Evolutionary conservation across 2,113 vertebrate species (phyloP).

Genomic region (Meriones unguiculatus): DNA sequence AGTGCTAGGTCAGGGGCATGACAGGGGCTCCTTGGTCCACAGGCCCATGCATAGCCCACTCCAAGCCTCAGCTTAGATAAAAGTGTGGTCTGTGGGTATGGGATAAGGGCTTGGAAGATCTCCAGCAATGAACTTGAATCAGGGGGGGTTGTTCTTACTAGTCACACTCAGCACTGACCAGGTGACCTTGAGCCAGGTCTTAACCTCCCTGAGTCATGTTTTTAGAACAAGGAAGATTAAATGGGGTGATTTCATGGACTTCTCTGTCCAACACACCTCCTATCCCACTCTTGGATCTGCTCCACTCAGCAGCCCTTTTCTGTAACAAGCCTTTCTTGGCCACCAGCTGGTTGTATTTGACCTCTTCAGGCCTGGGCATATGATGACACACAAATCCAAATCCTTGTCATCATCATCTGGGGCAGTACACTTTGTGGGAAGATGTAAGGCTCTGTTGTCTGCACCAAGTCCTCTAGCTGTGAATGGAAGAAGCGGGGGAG

Average conservation of each 20-base stretch:
- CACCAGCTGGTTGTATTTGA: background rate
- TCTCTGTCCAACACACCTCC: rapidly evolving
- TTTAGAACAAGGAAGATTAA: background rate
- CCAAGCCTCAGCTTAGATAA: background rate
- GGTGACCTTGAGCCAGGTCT: background rate
- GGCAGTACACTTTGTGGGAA: background rate
- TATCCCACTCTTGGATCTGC: rapidly evolving
- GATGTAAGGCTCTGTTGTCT: background rate
- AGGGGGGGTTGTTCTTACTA: rapidly evolving
- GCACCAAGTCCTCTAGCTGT: rapidly evolving
- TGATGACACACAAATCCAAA: rapidly evolving
- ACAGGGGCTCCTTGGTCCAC: background rate
- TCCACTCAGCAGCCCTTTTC: rapidly evolving
- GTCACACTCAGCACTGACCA: background rate
- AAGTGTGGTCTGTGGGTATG: background rate
- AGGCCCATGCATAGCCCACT: background rate
- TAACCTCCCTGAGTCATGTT: background rate
- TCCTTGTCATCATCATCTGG: background rate
- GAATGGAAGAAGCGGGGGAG: no score
- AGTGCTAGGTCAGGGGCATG: no score
- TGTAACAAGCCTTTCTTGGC: background rate
- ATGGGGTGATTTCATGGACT: rapidly evolving
- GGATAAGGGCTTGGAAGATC: background rate
- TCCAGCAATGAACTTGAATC: background rate
- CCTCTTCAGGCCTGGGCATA: background rate